phyloP scores from a whole-genome alignment of 2,797 vertebrate species.

The Xenops minutus region DNA sequence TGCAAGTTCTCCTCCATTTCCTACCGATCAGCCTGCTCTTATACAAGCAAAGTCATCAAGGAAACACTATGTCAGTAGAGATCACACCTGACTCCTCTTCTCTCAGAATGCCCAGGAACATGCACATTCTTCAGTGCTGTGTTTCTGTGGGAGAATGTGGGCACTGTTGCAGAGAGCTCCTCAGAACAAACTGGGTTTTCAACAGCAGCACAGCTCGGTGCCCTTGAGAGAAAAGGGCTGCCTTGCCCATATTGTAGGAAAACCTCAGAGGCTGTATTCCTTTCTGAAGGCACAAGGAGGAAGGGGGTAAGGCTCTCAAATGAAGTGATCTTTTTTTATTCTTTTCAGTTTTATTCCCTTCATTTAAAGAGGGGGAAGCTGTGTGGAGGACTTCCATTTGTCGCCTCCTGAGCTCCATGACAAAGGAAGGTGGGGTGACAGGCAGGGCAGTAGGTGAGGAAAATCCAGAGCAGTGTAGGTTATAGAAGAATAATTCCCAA shows the following conservation, averaged over 20 bases:
- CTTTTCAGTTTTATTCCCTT: not conserved
- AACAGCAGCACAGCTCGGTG: too few species aligned
- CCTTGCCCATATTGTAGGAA: not conserved
- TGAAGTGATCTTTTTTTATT: not conserved
- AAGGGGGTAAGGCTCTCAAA: not conserved
- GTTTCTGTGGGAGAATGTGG: too few species aligned
- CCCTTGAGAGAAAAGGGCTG: too few species aligned
- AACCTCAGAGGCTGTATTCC: not conserved
- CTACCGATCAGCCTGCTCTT: not conserved
- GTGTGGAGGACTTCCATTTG: not conserved
- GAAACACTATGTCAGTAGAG: not conserved
- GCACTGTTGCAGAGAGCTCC: too few species aligned
- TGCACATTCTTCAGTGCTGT: not conserved
- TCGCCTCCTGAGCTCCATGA: not conserved
- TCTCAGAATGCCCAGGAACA: not conserved
- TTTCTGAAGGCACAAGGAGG: not conserved
- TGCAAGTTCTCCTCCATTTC: not conserved
- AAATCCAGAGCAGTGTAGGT: not conserved
- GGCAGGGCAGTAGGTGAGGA: not conserved
- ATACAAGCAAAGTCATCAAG: not conserved
- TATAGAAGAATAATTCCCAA: not conserved
- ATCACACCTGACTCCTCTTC: not conserved
- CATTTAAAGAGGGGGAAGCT: not conserved
- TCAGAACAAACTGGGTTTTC: too few species aligned
- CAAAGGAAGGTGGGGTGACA: not conserved